Base-by-base conservation (phyloP, 2,113 vertebrate genomes). In the Gulo gulo region DNA sequence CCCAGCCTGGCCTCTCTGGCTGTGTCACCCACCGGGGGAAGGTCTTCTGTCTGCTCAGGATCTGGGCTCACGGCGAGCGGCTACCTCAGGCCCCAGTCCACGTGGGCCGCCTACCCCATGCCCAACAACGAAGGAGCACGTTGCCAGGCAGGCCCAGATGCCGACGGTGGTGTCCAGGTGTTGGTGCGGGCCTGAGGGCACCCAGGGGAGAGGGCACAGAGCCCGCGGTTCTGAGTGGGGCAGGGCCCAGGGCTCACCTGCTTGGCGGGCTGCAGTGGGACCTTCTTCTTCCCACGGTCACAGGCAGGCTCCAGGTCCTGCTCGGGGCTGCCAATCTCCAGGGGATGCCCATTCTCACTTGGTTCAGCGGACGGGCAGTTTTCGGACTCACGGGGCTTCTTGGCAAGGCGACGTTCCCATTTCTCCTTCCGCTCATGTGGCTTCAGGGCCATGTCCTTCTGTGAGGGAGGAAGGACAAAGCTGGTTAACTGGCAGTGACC, bases 401-500 rank as follows among this genome's bases (percentile, higher is more conserved):
- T 99, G 29, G 98, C 98, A 24, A 98, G 98, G 91, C 99, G 99
- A 52, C 98, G 98, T 89, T 99, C 99, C 99, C 99, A 99, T 93
- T 99, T 99, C 98, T 99, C 99, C 98, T 99, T 99, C 97, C 99
- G 99, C 97, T 99, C 99, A 20, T 99, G 99, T 55, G 99, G 98
- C 98, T 99, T 99, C 98, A 99, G 96, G 0, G 99, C 99, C 97
- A 99, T 99, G 31, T 99, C 99, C 98, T 99, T 99, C 99, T 99
- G 99, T 79, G 99, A 47, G 52, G 87, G 31, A 31, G 29, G 18
- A 4, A n/a, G 50, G 59, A 71, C 13, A 81, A 42, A 42, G 1
- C 65, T 0, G 0, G 59, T 97, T 71, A 97, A n/a, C 0, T 0
- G 3, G n/a, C 57, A 6, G 47, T 36, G 63, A 84, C 3, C 0